phyloP scores from a whole-genome alignment of 2,797 vertebrate genomes.

The Acrossocheilus wenchowensis region DNA sequence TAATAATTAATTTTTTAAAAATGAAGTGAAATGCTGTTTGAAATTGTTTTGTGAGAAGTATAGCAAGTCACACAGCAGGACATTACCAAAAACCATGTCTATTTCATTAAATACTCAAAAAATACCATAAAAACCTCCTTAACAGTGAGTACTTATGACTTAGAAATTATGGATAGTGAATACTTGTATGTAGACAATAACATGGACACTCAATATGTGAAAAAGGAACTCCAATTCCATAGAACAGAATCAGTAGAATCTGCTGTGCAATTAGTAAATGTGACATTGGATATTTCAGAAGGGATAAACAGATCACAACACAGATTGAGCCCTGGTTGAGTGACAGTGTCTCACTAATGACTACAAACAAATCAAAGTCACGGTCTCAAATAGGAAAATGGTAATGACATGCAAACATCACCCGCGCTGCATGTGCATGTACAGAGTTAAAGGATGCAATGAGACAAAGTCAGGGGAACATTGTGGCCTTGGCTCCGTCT shows the following conservation, averaged over 20 bases:
- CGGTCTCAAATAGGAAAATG: background rate
- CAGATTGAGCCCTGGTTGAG: background rate
- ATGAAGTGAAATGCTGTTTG: background rate
- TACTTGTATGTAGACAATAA: background rate
- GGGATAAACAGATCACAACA: slow-evolving; percentile 24
- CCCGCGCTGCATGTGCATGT: background rate
- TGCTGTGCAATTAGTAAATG: slow-evolving; percentile 10
- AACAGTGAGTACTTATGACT: background rate
- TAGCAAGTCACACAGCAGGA: background rate
- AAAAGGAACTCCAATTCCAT: background rate
- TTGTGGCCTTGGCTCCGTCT: slow-evolving; percentile 14
- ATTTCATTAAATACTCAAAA: background rate
- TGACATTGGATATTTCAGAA: slow-evolving; percentile 33
- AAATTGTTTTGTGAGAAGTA: background rate
- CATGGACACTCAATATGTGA: background rate
- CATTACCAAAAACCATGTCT: background rate
- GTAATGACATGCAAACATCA: slow-evolving; percentile 1
- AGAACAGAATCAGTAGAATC: slow-evolving; percentile 9
- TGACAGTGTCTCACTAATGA: slow-evolving; percentile 24
- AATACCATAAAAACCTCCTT: background rate
- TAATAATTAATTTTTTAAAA: background rate
- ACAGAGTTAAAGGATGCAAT: background rate
- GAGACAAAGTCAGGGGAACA: slow-evolving; percentile 30
- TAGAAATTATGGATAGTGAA: background rate
- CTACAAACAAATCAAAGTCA: slow-evolving; percentile 23